Percentiles rank a stretch among this genome's conserved stretches.
Conservation (phyloP, 2,113 vertebrate species). For the Nesoenas mayeri region DNA sequence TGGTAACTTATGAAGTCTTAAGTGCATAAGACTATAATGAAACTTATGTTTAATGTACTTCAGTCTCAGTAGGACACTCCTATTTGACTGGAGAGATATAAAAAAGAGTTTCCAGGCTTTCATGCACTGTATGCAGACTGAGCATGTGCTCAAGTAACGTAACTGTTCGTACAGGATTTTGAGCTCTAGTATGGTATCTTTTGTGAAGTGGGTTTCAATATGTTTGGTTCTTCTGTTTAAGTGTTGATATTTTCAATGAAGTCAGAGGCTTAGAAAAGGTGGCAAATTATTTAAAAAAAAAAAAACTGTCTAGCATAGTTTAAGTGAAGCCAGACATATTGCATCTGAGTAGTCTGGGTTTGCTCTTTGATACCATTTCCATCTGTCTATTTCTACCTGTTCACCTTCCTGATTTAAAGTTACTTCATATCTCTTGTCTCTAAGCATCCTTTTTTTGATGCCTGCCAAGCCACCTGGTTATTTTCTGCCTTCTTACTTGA, state of each 20-base stretch:
- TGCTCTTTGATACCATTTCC: neutral
- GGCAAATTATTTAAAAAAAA: neutral
- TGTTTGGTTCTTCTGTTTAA: neutral
- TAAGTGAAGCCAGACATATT: neutral
- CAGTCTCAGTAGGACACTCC: neutral
- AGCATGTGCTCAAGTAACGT: neutral
- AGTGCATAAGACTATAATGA: neutral
- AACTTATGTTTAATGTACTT: neutral
- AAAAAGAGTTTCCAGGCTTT: neutral
- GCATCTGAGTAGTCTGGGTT: neutral
- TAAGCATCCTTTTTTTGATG: neutral
- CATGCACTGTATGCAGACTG: neutral
- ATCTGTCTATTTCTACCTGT: neutral
- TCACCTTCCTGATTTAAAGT: constrained; percentile 31
- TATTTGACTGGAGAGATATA: neutral
- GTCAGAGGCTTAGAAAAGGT: neutral
- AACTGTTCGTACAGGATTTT: neutral
- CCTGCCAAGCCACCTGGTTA: constrained; percentile 27
- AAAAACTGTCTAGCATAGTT: neutral
- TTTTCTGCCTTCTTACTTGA: neutral
- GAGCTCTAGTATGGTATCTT: neutral
- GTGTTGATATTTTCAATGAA: neutral
- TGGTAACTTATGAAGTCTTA: neutral
- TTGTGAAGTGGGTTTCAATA: neutral
- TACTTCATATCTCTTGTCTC: neutral